A percentile compares a stretch with the other conserved stretches of the same genome.
Conservation (phyloP, 2,113 vertebrate species). For the Carlito syrichta region DNA sequence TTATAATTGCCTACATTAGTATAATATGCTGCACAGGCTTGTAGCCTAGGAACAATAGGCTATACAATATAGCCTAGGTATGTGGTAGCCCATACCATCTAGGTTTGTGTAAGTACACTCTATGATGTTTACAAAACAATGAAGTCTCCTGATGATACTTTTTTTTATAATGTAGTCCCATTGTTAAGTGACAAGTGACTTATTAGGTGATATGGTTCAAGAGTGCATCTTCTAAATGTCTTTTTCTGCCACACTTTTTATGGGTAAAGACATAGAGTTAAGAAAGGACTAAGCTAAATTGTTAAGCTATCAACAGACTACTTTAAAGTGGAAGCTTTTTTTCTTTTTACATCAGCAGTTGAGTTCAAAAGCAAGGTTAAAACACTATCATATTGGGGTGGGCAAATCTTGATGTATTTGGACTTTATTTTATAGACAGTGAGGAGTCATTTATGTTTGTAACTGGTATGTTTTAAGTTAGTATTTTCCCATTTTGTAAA, state of each 20-base stretch:
- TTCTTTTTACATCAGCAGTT: background rate
- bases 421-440: background rate
- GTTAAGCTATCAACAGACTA: background rate
- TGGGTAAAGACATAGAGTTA: background rate
- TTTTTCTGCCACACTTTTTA: background rate
- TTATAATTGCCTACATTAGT: background rate
- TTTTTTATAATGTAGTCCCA: background rate
- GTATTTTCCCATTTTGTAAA: background rate
- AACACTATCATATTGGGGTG: background rate
- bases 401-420: background rate
- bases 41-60: background rate
- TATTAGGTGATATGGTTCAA: background rate
- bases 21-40: background rate
- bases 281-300: background rate
- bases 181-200: background rate
- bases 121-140: background rate
- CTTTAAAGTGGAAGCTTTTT: background rate
- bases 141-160: background rate
- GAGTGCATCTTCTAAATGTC: background rate
- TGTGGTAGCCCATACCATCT: background rate
- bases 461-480: background rate
- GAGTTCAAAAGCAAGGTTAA: background rate
- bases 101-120: background rate
- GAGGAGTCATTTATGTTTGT: background rate
- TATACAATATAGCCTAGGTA: background rate